Conservation (phyloP, 2,113 vertebrate genomes). For the Lagenorhynchus albirostris region DNA sequence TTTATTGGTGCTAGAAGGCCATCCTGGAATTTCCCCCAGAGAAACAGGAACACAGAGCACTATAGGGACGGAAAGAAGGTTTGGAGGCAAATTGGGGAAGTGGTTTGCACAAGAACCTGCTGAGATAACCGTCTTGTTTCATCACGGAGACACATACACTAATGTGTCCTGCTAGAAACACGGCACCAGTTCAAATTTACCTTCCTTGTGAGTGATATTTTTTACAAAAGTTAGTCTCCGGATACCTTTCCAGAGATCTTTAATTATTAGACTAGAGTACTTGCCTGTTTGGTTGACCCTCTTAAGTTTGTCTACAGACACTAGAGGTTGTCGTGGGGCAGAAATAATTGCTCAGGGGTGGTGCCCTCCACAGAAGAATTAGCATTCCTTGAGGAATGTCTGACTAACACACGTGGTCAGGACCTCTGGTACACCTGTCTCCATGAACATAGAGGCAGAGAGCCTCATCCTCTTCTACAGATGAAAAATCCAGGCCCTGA, state of each 20-base stretch:
- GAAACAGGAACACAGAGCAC: neutral
- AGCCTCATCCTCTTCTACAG: neutral
- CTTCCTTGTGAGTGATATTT: neutral
- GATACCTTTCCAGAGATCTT: neutral
- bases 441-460: neutral
- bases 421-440: neutral
- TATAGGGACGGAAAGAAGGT: neutral
- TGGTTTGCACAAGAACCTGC: neutral
- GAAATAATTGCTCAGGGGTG: neutral
- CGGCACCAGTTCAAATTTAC: neutral
- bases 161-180: neutral
- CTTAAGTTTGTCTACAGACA: neutral
- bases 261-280: neutral
- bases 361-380: neutral
- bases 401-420: neutral
- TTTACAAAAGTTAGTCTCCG: neutral
- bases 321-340: neutral
- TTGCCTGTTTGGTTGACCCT: neutral
- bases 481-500: neutral
- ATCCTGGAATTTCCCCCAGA: neutral
- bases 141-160: neutral
- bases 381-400: neutral
- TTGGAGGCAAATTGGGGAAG: neutral
- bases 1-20: neutral
- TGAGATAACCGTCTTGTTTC: neutral